These are phyloP conservation scores for Loriculus beryllinus DNA, from an alignment of 2,797 vertebrate genomes.

Conservation along the genomic window DNA sequence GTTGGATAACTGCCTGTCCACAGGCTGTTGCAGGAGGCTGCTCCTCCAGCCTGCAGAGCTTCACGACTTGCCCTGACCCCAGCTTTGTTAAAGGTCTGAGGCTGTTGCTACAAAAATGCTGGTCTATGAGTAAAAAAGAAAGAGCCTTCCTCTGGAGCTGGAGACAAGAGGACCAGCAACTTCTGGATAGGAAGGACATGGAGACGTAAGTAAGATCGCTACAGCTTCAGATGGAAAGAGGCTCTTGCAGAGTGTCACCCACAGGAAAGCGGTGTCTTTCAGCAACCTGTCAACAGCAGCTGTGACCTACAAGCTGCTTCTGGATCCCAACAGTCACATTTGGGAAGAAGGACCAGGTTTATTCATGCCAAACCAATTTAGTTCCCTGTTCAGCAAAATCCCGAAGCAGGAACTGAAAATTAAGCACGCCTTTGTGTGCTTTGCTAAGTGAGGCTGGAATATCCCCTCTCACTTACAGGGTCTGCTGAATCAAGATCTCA, in stretches of 20 bases:
- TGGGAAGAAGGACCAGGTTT: not conserved
- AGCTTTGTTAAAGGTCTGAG: not conserved
- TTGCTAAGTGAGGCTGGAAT: not conserved
- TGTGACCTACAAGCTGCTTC: not conserved
- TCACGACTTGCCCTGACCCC: not conserved
- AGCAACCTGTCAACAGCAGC: not conserved
- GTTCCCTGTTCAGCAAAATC: not conserved
- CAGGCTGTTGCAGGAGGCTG: not conserved
- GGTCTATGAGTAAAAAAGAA: not conserved
- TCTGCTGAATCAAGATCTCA: not conserved
- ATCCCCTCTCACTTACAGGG: not conserved
- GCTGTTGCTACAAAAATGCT: not conserved
- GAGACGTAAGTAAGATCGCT: not conserved
- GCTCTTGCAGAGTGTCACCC: not conserved
- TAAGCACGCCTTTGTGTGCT: not conserved
- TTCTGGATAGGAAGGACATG: not conserved
- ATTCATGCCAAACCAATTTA: not conserved
- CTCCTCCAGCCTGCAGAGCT: not conserved
- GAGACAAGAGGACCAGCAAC: not conserved
- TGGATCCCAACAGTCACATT: fast-evolving
- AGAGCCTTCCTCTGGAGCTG: not conserved
- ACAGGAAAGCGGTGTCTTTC: not conserved
- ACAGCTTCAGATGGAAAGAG: not conserved
- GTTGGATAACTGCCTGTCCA: not conserved
- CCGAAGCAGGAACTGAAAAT: not conserved